Percentiles rank a stretch among this genome's conserved stretches.
Conservation (phyloP, 2,113 vertebrate species). For the Scatophagus argus region DNA sequence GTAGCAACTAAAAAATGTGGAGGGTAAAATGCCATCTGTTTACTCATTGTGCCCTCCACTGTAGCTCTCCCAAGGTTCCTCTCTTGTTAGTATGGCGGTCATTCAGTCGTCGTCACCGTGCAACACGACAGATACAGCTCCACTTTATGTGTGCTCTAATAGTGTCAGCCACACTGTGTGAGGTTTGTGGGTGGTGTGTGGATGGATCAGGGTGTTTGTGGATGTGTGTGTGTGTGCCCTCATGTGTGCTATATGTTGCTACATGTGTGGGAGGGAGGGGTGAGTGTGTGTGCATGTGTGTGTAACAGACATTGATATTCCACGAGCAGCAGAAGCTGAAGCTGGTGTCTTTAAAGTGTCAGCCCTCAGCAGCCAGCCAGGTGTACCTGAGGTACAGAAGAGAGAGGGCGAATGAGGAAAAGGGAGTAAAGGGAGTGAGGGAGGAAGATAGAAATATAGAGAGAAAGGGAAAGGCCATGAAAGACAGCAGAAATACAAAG, state of each 20-base stretch:
- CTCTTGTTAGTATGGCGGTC: constrained; percentile 30
- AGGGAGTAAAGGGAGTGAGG: constrained; percentile 18
- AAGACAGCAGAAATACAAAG: constrained; percentile 57
- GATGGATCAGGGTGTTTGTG: constrained; percentile 6
- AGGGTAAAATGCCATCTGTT: constrained; percentile 20
- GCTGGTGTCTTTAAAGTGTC: constrained; percentile 77
- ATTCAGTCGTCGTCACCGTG: constrained; percentile 6
- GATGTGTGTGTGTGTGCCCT: constrained; percentile 31
- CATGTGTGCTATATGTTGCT: constrained; percentile 51
- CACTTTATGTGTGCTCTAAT: constrained; percentile 39
- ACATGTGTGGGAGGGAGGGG: constrained; percentile 31
- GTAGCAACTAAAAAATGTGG: constrained; percentile 48
- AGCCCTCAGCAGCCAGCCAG: constrained; percentile 72
- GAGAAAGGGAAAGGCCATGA: constrained; percentile 49
- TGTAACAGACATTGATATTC: constrained; percentile 74
- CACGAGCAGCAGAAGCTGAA: constrained; percentile 65
- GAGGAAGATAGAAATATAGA: constrained; percentile 39
- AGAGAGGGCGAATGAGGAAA: constrained; percentile 22
- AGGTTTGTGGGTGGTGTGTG: constrained; percentile 22
- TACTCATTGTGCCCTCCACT: constrained; percentile 46
- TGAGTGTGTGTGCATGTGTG: not conserved
- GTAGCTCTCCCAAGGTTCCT: constrained; percentile 39
- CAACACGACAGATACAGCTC: constrained; percentile 27
- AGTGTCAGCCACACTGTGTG: constrained; percentile 18
- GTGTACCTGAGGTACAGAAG: constrained; percentile 64